Percentiles rank a stretch among this genome's conserved stretches.
Conservation (phyloP, 2,888 invertebrate genomes). For the Yponomeuta malinellus region DNA sequence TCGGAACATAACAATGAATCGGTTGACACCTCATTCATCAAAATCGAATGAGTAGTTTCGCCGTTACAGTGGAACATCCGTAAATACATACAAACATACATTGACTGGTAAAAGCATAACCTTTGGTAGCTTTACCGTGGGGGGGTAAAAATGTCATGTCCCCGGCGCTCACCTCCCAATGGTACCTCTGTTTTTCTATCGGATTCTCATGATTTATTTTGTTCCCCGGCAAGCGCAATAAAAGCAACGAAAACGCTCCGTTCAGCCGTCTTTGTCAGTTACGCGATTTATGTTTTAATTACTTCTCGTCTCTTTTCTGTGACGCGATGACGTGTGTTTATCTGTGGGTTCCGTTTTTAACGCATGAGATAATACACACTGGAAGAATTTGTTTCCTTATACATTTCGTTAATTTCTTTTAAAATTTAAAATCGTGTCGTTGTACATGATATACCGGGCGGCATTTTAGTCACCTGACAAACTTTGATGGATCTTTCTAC, state of each 20-base stretch:
- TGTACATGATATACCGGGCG: too few species aligned
- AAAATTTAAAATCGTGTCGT: too few species aligned
- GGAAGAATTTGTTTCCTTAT: background rate
- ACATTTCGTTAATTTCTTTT: too few species aligned
- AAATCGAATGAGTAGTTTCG: too few species aligned
- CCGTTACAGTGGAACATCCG: too few species aligned
- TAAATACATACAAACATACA: too few species aligned
- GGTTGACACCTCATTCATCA: too few species aligned
- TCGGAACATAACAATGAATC: too few species aligned
- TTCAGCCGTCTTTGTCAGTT: conserved; percentile 37
- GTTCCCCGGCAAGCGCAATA: conserved; percentile 45
- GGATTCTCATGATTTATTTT: background rate
- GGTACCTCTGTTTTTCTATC: background rate
- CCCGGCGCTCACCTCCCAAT: background rate
- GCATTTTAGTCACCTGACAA: too few species aligned
- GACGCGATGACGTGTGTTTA: conserved; percentile 8
- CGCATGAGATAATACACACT: background rate
- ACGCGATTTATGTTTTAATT: conserved; percentile 54
- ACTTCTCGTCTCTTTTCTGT: conserved; percentile 24
- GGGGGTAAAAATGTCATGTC: background rate
- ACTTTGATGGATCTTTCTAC: too few species aligned
- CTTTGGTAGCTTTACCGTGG: too few species aligned
- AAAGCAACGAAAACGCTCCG: conserved; percentile 46
- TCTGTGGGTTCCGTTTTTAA: background rate
- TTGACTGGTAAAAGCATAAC: too few species aligned